A percentile compares a stretch with the other conserved stretches of the same genome.
These are phyloP conservation scores for Penaeus monodon DNA, from an alignment of 2,888 invertebrate species.

Conservation along the genomic window DNA sequence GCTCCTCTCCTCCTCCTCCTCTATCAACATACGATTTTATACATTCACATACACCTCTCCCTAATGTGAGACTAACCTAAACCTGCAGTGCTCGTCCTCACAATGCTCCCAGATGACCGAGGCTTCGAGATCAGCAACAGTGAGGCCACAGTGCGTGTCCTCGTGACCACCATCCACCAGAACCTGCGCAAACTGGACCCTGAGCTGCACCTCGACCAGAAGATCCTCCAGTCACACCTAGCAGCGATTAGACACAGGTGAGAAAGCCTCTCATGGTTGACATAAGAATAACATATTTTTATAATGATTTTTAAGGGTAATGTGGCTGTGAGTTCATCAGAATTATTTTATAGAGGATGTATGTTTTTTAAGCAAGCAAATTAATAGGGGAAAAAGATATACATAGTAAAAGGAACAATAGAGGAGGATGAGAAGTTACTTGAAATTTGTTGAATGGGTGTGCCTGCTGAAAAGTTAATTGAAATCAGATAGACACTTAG, in stretches of 20 bases:
- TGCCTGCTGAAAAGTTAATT: too few species aligned
- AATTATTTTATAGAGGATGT: too few species aligned
- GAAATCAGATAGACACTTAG: too few species aligned
- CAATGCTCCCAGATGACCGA: slow-evolving; percentile 75
- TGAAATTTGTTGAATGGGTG: too few species aligned
- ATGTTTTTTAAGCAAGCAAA: too few species aligned
- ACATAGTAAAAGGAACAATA: too few species aligned
- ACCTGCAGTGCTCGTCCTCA: slow-evolving; percentile 69
- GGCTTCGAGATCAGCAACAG: slow-evolving; percentile 91
- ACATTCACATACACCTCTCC: not conserved
- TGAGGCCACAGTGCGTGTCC: slow-evolving; percentile 87
- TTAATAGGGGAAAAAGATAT: too few species aligned
- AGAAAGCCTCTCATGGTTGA: not conserved
- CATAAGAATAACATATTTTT: not conserved
- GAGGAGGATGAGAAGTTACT: too few species aligned
- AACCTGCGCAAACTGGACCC: slow-evolving; percentile 94
- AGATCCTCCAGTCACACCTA: slow-evolving; percentile 87
- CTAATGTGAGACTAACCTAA: not conserved
- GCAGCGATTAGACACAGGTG: slow-evolving; percentile 90
- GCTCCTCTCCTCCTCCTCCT: not conserved
- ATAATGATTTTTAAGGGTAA: not conserved
- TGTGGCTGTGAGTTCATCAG: too few species aligned
- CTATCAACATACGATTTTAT: not conserved
- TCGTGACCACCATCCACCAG: slow-evolving; percentile 93
- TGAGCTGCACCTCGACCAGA: slow-evolving; percentile 80